These are phyloP conservation scores for Tinamus guttatus DNA, from an alignment of 2,113 vertebrate species.

Conservation along the genomic window DNA sequence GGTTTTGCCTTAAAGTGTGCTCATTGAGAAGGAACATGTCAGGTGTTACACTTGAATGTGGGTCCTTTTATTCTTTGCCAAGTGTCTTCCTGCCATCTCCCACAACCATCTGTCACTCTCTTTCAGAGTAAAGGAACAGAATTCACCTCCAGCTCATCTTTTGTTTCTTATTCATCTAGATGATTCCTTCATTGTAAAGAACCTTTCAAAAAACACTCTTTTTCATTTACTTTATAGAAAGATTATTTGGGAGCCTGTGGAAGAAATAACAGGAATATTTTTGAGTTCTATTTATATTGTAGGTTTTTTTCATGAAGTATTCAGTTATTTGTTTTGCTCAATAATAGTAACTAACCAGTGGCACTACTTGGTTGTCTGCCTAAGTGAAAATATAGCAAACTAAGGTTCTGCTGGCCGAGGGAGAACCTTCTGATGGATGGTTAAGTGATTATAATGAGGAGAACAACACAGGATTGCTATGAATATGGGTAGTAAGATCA, in stretches of 20 bases:
- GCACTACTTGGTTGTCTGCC: not conserved
- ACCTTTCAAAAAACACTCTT: not conserved
- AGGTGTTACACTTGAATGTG: not conserved
- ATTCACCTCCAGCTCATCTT: not conserved
- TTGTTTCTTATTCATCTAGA: not conserved
- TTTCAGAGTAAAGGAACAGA: not conserved
- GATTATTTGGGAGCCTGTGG: not conserved
- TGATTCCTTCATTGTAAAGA: not conserved
- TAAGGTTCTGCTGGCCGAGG: not conserved
- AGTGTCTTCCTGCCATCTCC: not conserved
- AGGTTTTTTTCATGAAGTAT: not conserved
- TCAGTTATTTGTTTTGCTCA: not conserved
- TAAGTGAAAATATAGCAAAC: not conserved
- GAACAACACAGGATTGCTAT: not conserved
- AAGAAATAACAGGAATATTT: not conserved
- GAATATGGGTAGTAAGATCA: constrained; percentile 8
- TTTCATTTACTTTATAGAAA: not conserved
- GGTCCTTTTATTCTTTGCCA: not conserved
- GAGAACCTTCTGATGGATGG: not conserved
- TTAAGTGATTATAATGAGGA: not conserved
- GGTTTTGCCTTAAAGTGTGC: not conserved
- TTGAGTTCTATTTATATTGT: not conserved
- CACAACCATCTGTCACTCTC: not conserved
- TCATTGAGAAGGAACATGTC: not conserved
- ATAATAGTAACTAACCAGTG: not conserved